Percentiles rank a stretch among this genome's conserved stretches.
Evolutionary conservation across 2,113 vertebrate genomes (phyloP).

Genomic region (Chlamydotis undulata): DNA sequence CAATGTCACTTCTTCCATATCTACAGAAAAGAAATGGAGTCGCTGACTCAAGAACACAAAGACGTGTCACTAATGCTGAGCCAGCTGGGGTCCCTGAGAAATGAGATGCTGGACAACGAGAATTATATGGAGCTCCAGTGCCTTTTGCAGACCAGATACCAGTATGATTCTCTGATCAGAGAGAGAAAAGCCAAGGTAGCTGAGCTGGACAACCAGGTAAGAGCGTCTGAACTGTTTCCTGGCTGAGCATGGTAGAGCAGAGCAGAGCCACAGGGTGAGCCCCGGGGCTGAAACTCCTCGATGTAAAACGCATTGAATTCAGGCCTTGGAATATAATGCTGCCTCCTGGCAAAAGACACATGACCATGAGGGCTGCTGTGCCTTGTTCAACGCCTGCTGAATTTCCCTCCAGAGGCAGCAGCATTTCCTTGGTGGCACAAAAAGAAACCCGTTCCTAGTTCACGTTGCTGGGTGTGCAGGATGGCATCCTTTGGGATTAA

Average conservation of each 20-base stretch:
- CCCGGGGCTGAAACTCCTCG: background rate
- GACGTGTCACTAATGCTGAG: constrained; percentile 22
- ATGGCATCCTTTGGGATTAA: background rate
- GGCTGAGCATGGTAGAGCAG: background rate
- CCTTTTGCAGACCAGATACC: constrained; percentile 53
- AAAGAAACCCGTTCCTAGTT: background rate
- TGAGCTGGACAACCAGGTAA: constrained; percentile 71
- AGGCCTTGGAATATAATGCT: background rate
- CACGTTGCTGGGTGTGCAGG: background rate
- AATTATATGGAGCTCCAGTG: constrained; percentile 15
- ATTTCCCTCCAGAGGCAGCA: background rate
- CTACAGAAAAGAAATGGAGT: constrained; percentile 64
- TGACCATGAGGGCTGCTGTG: background rate
- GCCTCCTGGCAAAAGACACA: background rate
- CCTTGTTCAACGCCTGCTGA: background rate
- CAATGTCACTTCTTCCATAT: background rate
- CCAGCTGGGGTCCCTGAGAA: constrained; percentile 22
- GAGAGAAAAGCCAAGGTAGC: constrained; percentile 58
- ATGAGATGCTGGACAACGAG: constrained; percentile 23
- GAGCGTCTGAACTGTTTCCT: background rate
- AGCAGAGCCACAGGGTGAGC: background rate
- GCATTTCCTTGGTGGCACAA: fast-evolving
- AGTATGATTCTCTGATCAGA: constrained; percentile 57
- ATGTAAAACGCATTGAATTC: background rate
- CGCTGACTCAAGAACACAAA: constrained; percentile 43